Base-by-base conservation (phyloP, 2,113 vertebrate genomes). In the Gnathonemus echidnorhynchus region DNA sequence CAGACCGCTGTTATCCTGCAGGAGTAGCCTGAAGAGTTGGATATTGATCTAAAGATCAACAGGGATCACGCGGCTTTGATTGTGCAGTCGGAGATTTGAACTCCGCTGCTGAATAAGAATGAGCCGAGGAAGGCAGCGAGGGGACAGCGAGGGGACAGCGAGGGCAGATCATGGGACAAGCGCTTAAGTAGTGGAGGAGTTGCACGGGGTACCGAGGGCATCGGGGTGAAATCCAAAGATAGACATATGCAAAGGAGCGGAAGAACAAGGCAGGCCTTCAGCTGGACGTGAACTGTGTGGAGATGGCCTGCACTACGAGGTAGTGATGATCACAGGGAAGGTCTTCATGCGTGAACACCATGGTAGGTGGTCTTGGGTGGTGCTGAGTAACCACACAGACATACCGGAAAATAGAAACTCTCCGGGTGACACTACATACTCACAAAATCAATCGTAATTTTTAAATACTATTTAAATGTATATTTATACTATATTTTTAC, bases 41-140 rank as follows among this genome's bases (percentile, higher is more conserved):
- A 39, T 80, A 80, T 80, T 80, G 74, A 80, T 80, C 74, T 80
- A 42, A 80, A 42, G 74, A 80, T 80, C 31, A 80, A 80, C 74
- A 42, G 74, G 35, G 74, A 80, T 80, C 74, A 80, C 15, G 15
- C 35, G 17, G 74, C 74, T 80, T 42, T 42, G 74, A 80, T 42
- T 80, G 74, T 80, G 74, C 74, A 80, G 74, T 80, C 31, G 1
- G 74, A 80, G 74, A 80, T 19, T 39, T 42, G 35, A 80, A 80
- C 35, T 80, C 74, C 35, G 6, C 35, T 80, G 35, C 74, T 42
- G 74, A 39, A 80, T 80, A 42, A 80, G 15, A 80, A 80, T 80
- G 74, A 80, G 35, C 17, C 1, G 13, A 80, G 74, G 74, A 80
- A 42, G 74, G 74, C 15, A 1, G 35, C 5, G 13, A 42, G 74